Evolutionary conservation across 2,888 invertebrate species (phyloP).

Genomic region (Odontomyia ornata): DNA sequence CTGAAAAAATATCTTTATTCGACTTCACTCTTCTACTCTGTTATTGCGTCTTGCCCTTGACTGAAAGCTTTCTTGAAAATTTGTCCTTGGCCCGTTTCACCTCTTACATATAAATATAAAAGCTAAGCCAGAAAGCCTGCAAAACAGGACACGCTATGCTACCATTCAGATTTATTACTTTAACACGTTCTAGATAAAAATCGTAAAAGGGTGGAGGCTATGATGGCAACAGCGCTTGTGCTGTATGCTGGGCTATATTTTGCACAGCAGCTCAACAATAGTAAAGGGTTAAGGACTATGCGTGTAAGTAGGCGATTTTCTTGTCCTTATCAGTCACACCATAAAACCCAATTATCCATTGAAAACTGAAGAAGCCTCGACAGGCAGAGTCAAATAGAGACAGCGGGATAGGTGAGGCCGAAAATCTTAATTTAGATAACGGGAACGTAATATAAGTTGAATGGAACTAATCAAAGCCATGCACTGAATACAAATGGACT

Average conservation of each 20-base stretch:
- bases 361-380: too few species aligned
- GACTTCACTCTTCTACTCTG: too few species aligned
- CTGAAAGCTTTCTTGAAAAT: background rate
- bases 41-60: background rate
- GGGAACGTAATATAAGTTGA: background rate
- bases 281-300: constrained; percentile 3
- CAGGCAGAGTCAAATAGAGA: too few species aligned
- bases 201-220: background rate
- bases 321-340: too few species aligned
- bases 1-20: too few species aligned
- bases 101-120: background rate
- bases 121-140: background rate
- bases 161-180: background rate
- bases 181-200: constrained; percentile 7
- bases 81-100: background rate
- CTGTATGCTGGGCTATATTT: background rate
- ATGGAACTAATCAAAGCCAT: background rate
- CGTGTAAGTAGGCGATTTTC: background rate
- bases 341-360: too few species aligned
- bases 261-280: background rate
- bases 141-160: background rate
- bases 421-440: constrained; percentile 13
- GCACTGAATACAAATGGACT: background rate
- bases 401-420: background rate
- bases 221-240: too few species aligned